Percentiles rank a stretch among this genome's conserved stretches.
Conservation (phyloP, 1,140 invertebrate genomes). For the Drosophila fuyamai region DNA sequence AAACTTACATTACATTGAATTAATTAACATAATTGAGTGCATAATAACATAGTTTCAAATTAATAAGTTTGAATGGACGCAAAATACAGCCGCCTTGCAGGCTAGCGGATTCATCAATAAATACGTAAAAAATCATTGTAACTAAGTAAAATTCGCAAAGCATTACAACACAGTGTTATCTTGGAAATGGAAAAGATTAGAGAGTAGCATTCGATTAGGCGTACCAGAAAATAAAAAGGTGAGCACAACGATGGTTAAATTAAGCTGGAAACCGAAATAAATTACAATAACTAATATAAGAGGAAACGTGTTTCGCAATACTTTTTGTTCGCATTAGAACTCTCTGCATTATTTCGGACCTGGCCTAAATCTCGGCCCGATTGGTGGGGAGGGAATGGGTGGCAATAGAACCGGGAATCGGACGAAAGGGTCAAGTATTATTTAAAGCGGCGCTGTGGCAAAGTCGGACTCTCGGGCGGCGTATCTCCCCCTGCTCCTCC, state of each 20-base stretch:
- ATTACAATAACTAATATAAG: conserved; percentile 70
- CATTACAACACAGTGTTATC: conserved; percentile 38
- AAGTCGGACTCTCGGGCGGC: conserved; percentile 86
- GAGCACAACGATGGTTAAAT: conserved; percentile 60
- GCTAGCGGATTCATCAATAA: conserved; percentile 36
- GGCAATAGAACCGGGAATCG: conserved; percentile 48
- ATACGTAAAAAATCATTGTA: conserved; percentile 44
- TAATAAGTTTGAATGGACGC: conserved; percentile 63
- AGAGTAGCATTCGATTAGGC: conserved; percentile 36
- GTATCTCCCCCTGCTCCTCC: conserved; percentile 64
- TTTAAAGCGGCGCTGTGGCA: conserved; percentile 79
- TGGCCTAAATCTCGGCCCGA: conserved; percentile 28
- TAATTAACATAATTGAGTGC: conserved; percentile 53
- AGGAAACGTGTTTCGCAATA: conserved; percentile 69
- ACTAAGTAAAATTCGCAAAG: conserved; percentile 48
- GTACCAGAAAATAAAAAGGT: conserved; percentile 59
- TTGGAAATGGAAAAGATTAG: conserved; percentile 32
- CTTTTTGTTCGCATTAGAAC: conserved; percentile 66
- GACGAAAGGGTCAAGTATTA: conserved; percentile 53
- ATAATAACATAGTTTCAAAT: conserved; percentile 50
- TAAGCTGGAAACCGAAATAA: conserved; percentile 65
- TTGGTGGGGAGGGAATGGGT: conserved; percentile 61
- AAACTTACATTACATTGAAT: conserved; percentile 25
- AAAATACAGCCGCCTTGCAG: conserved; percentile 58
- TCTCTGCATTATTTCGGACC: conserved; percentile 43